These are phyloP conservation scores for Drosophila borborema DNA, from an alignment of 2,888 invertebrate genomes.

Conservation along the genomic window DNA sequence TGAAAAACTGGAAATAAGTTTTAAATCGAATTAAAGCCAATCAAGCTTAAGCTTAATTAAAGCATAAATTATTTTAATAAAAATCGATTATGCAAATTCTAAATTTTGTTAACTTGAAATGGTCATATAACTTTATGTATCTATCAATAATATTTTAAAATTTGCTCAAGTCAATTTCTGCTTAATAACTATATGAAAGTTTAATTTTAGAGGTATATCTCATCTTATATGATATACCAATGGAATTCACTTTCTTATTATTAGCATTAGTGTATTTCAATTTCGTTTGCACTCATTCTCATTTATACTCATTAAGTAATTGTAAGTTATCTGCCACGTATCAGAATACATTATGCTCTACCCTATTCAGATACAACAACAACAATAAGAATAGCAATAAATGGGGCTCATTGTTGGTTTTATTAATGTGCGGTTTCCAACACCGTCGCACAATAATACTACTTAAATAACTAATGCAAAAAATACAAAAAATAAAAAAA, in stretches of 20 bases:
- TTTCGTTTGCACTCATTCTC: neutral
- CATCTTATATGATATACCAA: neutral
- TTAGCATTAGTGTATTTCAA: neutral
- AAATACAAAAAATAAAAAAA: constrained; percentile 47
- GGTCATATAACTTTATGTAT: no score
- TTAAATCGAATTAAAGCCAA: neutral
- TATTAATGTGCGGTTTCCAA: constrained; percentile 75
- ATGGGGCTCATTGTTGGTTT: constrained; percentile 42
- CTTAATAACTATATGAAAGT: neutral
- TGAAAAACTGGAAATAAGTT: neutral
- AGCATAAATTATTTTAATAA: neutral
- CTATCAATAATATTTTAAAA: neutral
- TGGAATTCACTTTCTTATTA: neutral
- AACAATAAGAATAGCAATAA: constrained; percentile 16
- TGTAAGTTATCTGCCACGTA: constrained; percentile 10
- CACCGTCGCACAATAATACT: constrained; percentile 56
- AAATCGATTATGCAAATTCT: neutral
- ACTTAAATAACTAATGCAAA: constrained; percentile 75
- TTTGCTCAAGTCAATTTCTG: neutral
- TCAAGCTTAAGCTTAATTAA: neutral
- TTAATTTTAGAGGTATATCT: neutral
- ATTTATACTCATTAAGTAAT: constrained; percentile 23
- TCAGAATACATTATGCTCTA: constrained; percentile 34
- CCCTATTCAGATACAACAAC: constrained; percentile 50
- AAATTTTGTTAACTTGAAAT: no score